Conservation (phyloP, 1,140 invertebrate species). For the Chionoecetes opilio region DNA sequence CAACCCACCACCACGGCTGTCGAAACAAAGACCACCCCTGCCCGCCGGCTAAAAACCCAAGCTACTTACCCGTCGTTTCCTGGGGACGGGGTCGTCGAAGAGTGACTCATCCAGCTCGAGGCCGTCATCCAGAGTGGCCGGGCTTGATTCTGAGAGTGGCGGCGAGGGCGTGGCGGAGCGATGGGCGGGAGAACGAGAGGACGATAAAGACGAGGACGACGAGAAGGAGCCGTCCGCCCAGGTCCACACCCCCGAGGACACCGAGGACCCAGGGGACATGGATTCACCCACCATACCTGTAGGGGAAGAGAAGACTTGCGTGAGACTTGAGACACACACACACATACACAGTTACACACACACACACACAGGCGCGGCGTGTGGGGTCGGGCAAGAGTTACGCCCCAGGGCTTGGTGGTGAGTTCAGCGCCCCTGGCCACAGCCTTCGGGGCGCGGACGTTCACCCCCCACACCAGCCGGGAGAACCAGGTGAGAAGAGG, state of each 20-base stretch:
- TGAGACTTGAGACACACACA: slow-evolving; percentile 5
- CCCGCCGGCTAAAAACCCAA: not conserved
- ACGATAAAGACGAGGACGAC: slow-evolving; percentile 67
- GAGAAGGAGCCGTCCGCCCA: slow-evolving; percentile 69
- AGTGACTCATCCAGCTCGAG: slow-evolving; percentile 68
- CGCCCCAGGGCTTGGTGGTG: not conserved
- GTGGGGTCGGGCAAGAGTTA: not conserved
- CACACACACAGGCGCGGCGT: slow-evolving; percentile 36
- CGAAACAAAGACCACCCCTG: not conserved
- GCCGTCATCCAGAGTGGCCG: slow-evolving; percentile 52
- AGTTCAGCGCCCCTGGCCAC: not conserved
- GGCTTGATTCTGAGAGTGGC: slow-evolving; percentile 67
- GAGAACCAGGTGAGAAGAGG: not conserved
- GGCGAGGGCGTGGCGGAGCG: slow-evolving; percentile 75
- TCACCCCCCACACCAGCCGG: not conserved
- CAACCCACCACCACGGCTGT: not conserved
- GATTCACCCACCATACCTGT: slow-evolving; percentile 67
- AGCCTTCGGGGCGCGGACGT: not conserved
- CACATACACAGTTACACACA: slow-evolving; percentile 56
- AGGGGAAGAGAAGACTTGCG: not conserved
- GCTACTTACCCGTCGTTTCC: slow-evolving; percentile 62
- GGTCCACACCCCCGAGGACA: slow-evolving; percentile 75
- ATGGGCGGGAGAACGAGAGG: slow-evolving; percentile 72
- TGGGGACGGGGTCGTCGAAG: slow-evolving; percentile 73
- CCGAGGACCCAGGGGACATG: slow-evolving; percentile 71